A percentile compares a stretch with the other conserved stretches of the same genome.
phyloP scores from a whole-genome alignment of 2,113 vertebrate species.

The Protobothrops mucrosquamatus region DNA sequence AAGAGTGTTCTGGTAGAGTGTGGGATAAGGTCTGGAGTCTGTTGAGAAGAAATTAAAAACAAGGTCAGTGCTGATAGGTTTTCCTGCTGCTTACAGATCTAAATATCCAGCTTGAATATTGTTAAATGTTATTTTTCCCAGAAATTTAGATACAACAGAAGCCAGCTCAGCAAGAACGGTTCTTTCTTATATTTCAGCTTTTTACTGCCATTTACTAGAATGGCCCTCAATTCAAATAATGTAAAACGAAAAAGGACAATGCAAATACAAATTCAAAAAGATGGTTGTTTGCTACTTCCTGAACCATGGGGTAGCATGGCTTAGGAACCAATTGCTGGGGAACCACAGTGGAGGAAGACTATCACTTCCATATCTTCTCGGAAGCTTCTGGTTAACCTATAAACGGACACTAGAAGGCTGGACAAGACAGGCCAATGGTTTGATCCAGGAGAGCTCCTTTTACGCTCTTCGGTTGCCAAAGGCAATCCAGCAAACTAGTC shows the following conservation, averaged over 20 bases:
- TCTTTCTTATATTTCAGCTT: neutral
- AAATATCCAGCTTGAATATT: neutral
- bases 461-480: neutral
- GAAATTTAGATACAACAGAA: neutral
- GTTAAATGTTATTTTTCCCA: neutral
- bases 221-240: neutral
- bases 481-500: neutral
- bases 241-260: neutral
- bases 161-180: neutral
- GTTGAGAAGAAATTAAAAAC: neutral
- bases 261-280: neutral
- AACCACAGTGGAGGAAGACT: neutral
- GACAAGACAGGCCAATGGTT: neutral
- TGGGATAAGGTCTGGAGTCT: neutral
- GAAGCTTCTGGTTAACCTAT: neutral
- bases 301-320: neutral
- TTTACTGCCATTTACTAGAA: neutral
- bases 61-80: neutral
- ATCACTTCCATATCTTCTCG: neutral
- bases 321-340: neutral
- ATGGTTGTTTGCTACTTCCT: neutral
- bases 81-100: too few species aligned
- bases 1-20: too few species aligned
- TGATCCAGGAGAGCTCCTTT: neutral
- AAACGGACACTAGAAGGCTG: neutral